Conservation (phyloP, 2,113 vertebrate species). For the Argyrosomus japonicus region DNA sequence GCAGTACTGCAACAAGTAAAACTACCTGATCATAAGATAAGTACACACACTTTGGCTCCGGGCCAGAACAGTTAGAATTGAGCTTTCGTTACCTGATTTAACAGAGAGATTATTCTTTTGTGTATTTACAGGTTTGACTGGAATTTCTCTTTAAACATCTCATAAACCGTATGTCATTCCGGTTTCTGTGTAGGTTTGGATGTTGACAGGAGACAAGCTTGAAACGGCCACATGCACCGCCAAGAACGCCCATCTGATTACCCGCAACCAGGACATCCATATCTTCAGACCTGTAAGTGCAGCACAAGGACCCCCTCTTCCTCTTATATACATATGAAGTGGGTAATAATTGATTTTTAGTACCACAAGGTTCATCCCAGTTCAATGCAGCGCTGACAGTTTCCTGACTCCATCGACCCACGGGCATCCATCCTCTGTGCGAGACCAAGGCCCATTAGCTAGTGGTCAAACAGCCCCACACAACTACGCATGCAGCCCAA, state of each 20-base stretch:
- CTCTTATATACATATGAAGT: constrained; percentile 1
- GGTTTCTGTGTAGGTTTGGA: constrained; percentile 91
- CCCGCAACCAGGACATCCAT: constrained; percentile 96
- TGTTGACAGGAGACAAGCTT: constrained; percentile 97
- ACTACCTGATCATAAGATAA: too few species aligned
- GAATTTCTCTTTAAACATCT: background rate
- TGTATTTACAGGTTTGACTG: background rate
- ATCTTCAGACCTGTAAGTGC: constrained; percentile 92
- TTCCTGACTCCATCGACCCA: constrained; percentile 43
- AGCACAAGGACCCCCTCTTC: background rate
- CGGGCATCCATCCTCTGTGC: constrained; percentile 45
- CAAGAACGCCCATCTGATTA: constrained; percentile 97
- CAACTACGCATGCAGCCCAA: constrained; percentile 8
- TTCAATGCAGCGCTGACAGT: constrained; percentile 41
- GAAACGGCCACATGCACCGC: constrained; percentile 98
- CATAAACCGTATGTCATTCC: background rate
- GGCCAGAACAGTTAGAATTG: background rate
- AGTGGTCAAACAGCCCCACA: constrained; percentile 40
- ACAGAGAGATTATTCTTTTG: background rate
- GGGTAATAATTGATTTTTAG: constrained; percentile 14
- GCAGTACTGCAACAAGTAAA: background rate
- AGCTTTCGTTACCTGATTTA: background rate
- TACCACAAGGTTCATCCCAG: constrained; percentile 29
- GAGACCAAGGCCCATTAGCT: constrained; percentile 36
- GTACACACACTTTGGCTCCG: background rate